A percentile compares a stretch with the other conserved stretches of the same genome.
Conservation (phyloP, 2,888 invertebrate species). For the Noctua pronuba region DNA sequence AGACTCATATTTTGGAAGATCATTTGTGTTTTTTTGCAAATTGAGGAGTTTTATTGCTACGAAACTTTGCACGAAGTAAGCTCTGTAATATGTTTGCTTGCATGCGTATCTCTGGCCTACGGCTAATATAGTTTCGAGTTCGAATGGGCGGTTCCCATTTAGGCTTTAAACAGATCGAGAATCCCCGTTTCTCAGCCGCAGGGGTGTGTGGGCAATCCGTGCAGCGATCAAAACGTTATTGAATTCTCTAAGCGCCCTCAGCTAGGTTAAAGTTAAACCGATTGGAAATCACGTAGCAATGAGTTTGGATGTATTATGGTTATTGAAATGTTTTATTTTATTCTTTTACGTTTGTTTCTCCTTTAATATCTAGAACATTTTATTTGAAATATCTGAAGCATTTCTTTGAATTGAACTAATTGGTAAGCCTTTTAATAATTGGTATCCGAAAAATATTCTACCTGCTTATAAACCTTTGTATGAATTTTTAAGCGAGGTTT, state of each 20-base stretch:
- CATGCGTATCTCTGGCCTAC: constrained; percentile 12
- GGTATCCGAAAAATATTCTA: background rate
- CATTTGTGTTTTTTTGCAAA: background rate
- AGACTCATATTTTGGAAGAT: background rate
- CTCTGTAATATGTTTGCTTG: background rate
- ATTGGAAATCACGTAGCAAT: constrained; percentile 62
- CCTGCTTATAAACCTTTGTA: background rate
- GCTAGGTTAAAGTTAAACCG: constrained; percentile 75
- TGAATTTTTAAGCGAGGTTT: background rate
- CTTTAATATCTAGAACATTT: background rate
- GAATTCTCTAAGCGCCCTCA: constrained; percentile 73
- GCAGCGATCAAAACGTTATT: constrained; percentile 76
- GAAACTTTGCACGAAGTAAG: background rate
- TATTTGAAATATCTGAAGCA: background rate
- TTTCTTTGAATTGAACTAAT: background rate
- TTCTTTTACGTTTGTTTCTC: background rate
- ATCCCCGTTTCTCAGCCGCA: constrained; percentile 67
- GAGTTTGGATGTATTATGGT: constrained; percentile 35
- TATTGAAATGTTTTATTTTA: constrained; percentile 21
- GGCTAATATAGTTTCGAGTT: constrained; percentile 60
- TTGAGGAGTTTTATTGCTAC: background rate
- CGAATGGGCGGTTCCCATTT: constrained; percentile 55
- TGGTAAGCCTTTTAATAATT: constrained; percentile 8
- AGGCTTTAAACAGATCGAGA: constrained; percentile 63
- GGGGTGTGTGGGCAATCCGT: constrained; percentile 71